Evolutionary conservation across 2,113 vertebrate genomes (phyloP).

Genomic region (Pelvicachromis taeniatus): DNA sequence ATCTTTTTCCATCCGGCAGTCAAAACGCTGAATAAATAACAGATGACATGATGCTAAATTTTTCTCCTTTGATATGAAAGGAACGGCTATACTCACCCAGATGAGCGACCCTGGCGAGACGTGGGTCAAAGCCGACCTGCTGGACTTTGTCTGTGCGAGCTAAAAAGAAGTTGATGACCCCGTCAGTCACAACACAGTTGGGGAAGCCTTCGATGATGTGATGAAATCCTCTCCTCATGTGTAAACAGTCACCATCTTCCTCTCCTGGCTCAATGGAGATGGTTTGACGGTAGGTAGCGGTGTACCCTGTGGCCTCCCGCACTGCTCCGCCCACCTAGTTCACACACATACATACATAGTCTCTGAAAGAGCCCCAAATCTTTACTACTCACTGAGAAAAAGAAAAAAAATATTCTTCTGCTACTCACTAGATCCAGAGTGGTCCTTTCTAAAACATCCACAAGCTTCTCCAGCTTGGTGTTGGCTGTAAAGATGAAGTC

Average conservation of each 20-base stretch:
- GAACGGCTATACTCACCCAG: slow-evolving; percentile 73
- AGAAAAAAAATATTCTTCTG: background rate
- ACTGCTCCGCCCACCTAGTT: slow-evolving; percentile 86
- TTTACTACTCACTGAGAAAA: background rate
- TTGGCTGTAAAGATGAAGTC: slow-evolving; percentile 85
- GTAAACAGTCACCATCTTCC: slow-evolving; percentile 83
- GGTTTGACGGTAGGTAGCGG: slow-evolving; percentile 83
- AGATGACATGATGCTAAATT: background rate
- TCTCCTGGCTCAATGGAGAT: slow-evolving; percentile 80
- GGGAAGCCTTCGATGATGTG: slow-evolving; percentile 84
- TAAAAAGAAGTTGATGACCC: slow-evolving; percentile 92
- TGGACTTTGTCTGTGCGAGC: slow-evolving; percentile 85
- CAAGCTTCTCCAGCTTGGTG: slow-evolving; percentile 85
- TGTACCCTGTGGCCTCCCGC: slow-evolving; percentile 83
- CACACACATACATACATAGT: background rate
- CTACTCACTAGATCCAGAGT: slow-evolving; percentile 82
- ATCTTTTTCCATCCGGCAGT: background rate
- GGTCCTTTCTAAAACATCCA: slow-evolving; percentile 85
- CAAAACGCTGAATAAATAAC: background rate
- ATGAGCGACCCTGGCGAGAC: slow-evolving; percentile 81
- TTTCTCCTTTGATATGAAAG: background rate
- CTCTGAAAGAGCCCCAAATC: background rate
- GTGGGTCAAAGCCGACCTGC: slow-evolving; percentile 88
- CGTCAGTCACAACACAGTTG: slow-evolving; percentile 85
- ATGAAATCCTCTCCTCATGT: slow-evolving; percentile 80